Conservation (phyloP, 2,888 invertebrate species). For the Amiota communis region DNA sequence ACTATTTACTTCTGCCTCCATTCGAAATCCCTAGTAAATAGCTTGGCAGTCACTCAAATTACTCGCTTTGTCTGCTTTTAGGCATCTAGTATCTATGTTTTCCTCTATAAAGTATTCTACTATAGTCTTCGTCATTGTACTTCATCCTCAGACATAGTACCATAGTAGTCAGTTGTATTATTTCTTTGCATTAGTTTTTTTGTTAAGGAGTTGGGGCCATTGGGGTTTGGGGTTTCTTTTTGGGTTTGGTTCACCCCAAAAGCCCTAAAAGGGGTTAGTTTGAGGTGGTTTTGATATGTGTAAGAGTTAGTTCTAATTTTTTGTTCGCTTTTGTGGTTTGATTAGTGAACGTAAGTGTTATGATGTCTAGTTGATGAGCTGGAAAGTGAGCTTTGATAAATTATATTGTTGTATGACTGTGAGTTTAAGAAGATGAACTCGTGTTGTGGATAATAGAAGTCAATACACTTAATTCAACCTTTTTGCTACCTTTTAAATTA, state of each 20-base stretch:
- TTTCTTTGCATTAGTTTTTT: constrained; percentile 1
- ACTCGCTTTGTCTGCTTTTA: constrained; percentile 15
- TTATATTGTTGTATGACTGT: neutral
- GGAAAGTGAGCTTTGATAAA: constrained; percentile 16
- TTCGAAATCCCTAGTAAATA: neutral
- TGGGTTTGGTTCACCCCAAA: neutral
- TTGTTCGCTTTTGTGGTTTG: constrained; percentile 15
- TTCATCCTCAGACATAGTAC: neutral
- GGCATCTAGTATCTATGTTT: neutral
- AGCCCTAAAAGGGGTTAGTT: no score
- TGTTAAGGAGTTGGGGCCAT: neutral
- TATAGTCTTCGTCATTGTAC: neutral
- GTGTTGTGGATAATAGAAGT: no score
- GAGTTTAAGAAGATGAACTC: neutral
- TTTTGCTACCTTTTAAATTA: no score
- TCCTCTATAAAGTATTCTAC: no score
- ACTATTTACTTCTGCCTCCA: neutral
- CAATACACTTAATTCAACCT: no score
- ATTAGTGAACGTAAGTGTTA: constrained; percentile 9
- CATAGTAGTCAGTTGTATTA: neutral
- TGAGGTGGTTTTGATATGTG: no score
- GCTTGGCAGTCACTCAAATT: constrained; percentile 30
- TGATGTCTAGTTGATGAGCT: constrained; percentile 7
- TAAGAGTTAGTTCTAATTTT: no score
- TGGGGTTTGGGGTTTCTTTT: neutral